Evolutionary conservation across 1,140 invertebrate genomes (phyloP).

Genomic region (Ceratosolen solmsi): DNA sequence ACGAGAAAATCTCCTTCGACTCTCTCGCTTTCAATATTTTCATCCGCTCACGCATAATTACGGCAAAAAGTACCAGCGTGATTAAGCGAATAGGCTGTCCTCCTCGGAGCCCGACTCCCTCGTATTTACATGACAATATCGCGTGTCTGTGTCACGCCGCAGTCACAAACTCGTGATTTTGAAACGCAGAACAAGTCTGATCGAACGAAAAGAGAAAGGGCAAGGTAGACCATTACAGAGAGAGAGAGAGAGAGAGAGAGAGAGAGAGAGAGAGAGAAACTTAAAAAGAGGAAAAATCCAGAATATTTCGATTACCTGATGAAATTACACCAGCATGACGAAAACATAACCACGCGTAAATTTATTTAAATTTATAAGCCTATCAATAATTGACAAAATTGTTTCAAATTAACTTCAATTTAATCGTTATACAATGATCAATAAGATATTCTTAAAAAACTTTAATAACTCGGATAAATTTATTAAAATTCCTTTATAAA

Average conservation of each 20-base stretch:
- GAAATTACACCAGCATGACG: no score
- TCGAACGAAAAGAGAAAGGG: neutral
- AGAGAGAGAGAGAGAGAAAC: neutral
- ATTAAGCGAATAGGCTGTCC: slow-evolving; percentile 32
- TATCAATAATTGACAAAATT: no score
- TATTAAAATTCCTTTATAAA: no score
- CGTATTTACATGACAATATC: slow-evolving; percentile 47
- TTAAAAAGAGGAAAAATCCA: neutral
- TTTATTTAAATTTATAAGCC: no score
- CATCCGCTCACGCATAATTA: slow-evolving; percentile 36
- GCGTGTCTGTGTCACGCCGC: slow-evolving; percentile 10
- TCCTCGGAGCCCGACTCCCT: neutral
- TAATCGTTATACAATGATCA: no score
- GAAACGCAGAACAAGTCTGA: neutral
- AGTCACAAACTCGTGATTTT: slow-evolving; percentile 23
- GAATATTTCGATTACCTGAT: slow-evolving; percentile 22
- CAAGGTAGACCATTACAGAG: neutral
- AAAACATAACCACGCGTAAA: no score
- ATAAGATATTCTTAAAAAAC: no score
- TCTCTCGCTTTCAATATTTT: neutral
- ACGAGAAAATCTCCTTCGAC: neutral
- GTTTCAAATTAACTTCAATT: no score
- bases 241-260: neutral
- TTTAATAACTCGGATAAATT: no score
- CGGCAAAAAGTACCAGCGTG: slow-evolving; percentile 12